Percentiles rank a stretch among this genome's conserved stretches.
Evolutionary conservation across 1,140 invertebrate species (phyloP).

Genomic region (Wiebesia pumilae): DNA sequence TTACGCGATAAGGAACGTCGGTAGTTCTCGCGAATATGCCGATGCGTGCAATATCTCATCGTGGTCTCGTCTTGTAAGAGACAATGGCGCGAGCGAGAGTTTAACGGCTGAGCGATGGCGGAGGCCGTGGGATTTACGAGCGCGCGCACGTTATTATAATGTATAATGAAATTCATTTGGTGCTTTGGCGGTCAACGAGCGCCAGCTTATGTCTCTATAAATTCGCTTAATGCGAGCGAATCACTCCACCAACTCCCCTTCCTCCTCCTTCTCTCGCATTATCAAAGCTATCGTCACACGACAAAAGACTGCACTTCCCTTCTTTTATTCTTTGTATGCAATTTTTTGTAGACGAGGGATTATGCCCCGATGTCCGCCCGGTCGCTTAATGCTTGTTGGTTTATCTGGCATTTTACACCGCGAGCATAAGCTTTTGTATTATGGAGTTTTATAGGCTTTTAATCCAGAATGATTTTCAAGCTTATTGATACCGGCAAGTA

Average conservation of each 20-base stretch:
- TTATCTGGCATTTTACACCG: background rate
- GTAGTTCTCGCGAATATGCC: background rate
- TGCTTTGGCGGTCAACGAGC: constrained; percentile 7
- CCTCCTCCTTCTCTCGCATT: background rate
- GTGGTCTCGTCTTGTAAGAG: background rate
- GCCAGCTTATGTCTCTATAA: constrained; percentile 39
- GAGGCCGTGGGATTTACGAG: constrained; percentile 25
- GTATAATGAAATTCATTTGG: constrained; percentile 45
- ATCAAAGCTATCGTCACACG: background rate
- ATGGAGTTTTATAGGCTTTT: background rate
- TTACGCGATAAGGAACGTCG: constrained; percentile 18
- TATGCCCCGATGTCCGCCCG: background rate
- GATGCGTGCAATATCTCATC: background rate
- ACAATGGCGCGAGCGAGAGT: constrained; percentile 29
- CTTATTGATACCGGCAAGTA: background rate
- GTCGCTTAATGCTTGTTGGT: background rate
- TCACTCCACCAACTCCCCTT: background rate
- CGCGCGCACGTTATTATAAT: constrained; percentile 41
- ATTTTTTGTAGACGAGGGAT: background rate
- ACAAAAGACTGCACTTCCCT: background rate
- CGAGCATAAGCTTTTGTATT: background rate
- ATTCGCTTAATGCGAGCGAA: constrained; percentile 35
- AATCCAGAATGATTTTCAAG: constrained; percentile 8
- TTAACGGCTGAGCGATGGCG: constrained; percentile 31
- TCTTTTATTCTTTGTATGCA: background rate